phyloP scores from a whole-genome alignment of 1,140 invertebrate genomes.

The Heliothis virescens region DNA sequence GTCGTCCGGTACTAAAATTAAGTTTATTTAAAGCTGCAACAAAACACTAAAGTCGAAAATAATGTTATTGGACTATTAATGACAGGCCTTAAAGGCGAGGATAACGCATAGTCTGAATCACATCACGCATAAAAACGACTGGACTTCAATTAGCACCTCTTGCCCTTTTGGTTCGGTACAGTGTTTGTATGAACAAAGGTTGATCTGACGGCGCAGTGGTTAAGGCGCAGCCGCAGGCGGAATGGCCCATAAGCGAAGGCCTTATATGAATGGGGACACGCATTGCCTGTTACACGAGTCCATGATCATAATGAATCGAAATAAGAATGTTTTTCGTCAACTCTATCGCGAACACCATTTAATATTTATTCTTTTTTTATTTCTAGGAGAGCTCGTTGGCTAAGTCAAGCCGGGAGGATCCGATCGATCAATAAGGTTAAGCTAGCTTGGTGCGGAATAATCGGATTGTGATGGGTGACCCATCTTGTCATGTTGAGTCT shows the following conservation, averaged over 20 bases:
- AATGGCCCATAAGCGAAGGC: constrained; percentile 67
- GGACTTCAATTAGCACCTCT: constrained; percentile 64
- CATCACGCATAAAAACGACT: constrained; percentile 57
- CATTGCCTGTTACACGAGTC: not conserved
- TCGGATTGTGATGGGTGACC: too few species aligned
- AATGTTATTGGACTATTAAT: constrained; percentile 9
- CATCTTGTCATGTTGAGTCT: too few species aligned
- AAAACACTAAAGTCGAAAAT: constrained; percentile 16
- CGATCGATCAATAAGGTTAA: too few species aligned
- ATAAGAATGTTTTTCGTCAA: too few species aligned
- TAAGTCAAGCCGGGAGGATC: too few species aligned
- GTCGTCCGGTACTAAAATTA: too few species aligned
- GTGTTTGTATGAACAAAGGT: constrained; percentile 74
- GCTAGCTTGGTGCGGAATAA: too few species aligned
- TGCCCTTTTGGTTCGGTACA: constrained; percentile 66
- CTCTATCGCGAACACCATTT: too few species aligned
- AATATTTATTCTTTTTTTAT: too few species aligned
- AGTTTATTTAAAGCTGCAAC: too few species aligned
- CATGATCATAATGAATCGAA: too few species aligned
- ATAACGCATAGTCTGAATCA: constrained; percentile 41
- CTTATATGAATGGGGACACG: constrained; percentile 41
- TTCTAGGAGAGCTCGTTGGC: too few species aligned
- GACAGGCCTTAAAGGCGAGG: constrained; percentile 20
- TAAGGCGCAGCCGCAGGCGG: constrained; percentile 68
- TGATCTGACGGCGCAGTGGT: constrained; percentile 58